Evolutionary conservation across 30 jellyfish, hydroid and myxozoan genomes (phyloP).

Genomic region (Chrysaora quinquecirrha): DNA sequence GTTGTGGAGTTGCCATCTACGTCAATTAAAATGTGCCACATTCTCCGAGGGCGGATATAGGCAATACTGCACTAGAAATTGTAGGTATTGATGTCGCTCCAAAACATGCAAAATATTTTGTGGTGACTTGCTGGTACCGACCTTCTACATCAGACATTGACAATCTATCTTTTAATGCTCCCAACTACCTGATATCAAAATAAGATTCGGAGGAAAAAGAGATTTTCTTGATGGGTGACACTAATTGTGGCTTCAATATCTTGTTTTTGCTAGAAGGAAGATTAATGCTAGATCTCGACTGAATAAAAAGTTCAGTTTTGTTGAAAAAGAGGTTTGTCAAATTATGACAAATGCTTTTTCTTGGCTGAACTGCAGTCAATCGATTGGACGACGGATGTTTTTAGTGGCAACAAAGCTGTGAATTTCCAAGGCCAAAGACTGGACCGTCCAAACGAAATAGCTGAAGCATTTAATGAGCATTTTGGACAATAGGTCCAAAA

Average conservation of each 20-base stretch:
- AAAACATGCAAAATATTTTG: slow-evolving; percentile 27
- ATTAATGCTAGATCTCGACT: neutral
- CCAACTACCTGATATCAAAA: slow-evolving; percentile 18
- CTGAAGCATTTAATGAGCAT: slow-evolving; percentile 27
- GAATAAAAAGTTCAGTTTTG: neutral
- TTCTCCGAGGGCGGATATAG: slow-evolving; percentile 19
- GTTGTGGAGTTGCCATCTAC: slow-evolving; percentile 29
- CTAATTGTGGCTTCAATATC: slow-evolving; percentile 18
- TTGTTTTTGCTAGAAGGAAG: neutral
- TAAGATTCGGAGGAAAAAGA: slow-evolving; percentile 34
- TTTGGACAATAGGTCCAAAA: slow-evolving; percentile 35
- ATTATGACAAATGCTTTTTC: slow-evolving; percentile 11
- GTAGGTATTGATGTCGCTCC: slow-evolving; percentile 18
- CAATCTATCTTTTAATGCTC: slow-evolving; percentile 24
- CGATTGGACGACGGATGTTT: slow-evolving; percentile 1
- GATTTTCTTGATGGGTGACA: slow-evolving; percentile 37
- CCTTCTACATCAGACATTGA: slow-evolving; percentile 41
- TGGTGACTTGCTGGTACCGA: slow-evolving; percentile 24
- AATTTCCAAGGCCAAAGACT: slow-evolving; percentile 13
- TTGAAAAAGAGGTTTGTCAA: neutral
- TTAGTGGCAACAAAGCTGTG: slow-evolving; percentile 8
- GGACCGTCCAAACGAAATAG: slow-evolving; percentile 17
- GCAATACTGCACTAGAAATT: slow-evolving; percentile 22
- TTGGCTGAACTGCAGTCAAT: slow-evolving; percentile 11
- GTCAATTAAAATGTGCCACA: slow-evolving; percentile 18